A percentile compares a stretch with the other conserved stretches of the same genome.
Evolutionary conservation across 2,888 invertebrate species (phyloP).

Genomic region (Tinea pellionella): DNA sequence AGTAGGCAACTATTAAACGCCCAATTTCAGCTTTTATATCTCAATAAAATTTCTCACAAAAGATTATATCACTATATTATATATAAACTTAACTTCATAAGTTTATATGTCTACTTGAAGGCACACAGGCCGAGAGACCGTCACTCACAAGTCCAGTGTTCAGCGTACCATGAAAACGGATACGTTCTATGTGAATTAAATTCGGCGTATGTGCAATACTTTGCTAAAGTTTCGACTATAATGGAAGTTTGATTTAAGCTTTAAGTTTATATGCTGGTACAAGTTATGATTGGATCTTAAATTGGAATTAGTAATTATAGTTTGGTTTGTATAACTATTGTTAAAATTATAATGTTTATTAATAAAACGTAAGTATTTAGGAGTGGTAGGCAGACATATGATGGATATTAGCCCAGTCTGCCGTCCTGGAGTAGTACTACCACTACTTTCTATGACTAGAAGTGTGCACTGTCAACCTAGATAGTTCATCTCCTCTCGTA

Average conservation of each 20-base stretch:
- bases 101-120: background rate
- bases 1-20: too few species aligned
- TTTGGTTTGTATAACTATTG: background rate
- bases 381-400: too few species aligned
- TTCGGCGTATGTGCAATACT: background rate
- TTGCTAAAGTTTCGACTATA: background rate
- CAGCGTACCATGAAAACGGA: constrained; percentile 16
- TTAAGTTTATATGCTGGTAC: background rate
- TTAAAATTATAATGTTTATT: too few species aligned
- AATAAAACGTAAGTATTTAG: too few species aligned
- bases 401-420: too few species aligned
- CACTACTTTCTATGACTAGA: too few species aligned
- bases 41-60: too few species aligned
- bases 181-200: constrained; percentile 6
- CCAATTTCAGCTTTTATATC: too few species aligned
- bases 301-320: background rate
- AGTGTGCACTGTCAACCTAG: too few species aligned
- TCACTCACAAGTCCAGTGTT: constrained; percentile 12
- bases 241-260: background rate
- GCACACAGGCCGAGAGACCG: constrained; percentile 7
- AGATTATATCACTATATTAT: background rate
- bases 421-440: too few species aligned
- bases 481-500: too few species aligned
- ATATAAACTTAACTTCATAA: too few species aligned
- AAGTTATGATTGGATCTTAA: background rate